Evolutionary conservation across 2,888 invertebrate species (phyloP), one percentile per base, ranked within the genome.

Genomic region (Ditula angustiorana): DNA sequence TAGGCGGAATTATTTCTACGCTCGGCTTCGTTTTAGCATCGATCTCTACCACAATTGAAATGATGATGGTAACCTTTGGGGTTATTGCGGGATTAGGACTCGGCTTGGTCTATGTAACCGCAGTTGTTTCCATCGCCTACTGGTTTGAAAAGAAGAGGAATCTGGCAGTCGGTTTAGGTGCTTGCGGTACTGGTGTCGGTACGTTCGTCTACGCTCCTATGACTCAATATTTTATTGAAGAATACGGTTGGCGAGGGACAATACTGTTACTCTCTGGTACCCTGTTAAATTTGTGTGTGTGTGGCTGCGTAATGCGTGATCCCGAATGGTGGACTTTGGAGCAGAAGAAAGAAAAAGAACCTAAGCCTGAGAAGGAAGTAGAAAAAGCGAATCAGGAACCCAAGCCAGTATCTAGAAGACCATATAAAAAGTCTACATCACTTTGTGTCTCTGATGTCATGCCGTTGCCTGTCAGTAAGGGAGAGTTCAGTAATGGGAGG

Each of bases 91-190:
- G 98, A 0, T 83, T 98, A 66, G 98, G 98, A 0, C 90, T 98
- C 69, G 97, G 97, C 5, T 86, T 97, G 55, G 96, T 96, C 57
- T 98, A 97, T 81, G 97, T 98, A 10, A 97, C 98, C 1, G 97
- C 98, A 5, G 98, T 98, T 4, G 98, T 98, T 4, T 96, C 97
- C 60, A 97, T 98, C 65, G 98, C 98, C 5, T 98, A 97, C 81
- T 98, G 98, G 96, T 98, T 98, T 85, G 97, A 98, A 76, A 96
- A 96, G 84, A 96, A 96, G 78, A 94, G 98, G 35, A 96, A 96
- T 49, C 93, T 98, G 69, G 98, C 98, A 3, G 97, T 97, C 3
- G 97, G 98, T 1, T 91, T 98, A 61, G 97, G 97, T 1, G 97
- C 97, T 0, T 97, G 97, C 74, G 98, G 98, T 5, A 97, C 97